These are phyloP conservation scores for Trichonephila clavata DNA, from an alignment of 1,140 invertebrate genomes.

Conservation along the genomic window DNA sequence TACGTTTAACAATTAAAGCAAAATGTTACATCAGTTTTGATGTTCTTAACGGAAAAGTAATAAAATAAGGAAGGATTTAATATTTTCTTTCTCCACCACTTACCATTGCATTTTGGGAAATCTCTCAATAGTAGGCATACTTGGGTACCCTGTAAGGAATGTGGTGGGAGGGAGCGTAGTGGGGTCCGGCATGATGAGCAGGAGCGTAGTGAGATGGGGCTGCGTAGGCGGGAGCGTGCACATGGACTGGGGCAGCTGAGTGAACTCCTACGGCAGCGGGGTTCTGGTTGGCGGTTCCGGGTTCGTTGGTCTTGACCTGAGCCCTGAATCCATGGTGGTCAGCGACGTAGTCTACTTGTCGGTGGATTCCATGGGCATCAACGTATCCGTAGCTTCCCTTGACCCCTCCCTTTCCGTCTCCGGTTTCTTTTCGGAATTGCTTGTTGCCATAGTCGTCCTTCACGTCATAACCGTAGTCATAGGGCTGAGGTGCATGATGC, in stretches of 20 bases:
- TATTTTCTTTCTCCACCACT: not conserved
- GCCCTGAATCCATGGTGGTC: slow-evolving; percentile 78
- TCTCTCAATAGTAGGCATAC: slow-evolving; percentile 52
- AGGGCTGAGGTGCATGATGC: slow-evolving; percentile 74
- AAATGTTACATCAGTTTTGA: no score
- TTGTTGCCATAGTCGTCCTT: slow-evolving; percentile 78
- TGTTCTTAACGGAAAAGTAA: no score
- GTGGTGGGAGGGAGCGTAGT: slow-evolving; percentile 61
- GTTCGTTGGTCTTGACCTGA: slow-evolving; percentile 78
- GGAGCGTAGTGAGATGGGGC: slow-evolving; percentile 35
- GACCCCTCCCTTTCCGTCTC: slow-evolving; percentile 76
- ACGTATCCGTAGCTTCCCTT: slow-evolving; percentile 77
- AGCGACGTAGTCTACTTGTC: slow-evolving; percentile 78
- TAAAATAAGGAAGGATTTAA: no score
- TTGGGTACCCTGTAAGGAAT: slow-evolving; percentile 57
- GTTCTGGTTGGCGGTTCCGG: slow-evolving; percentile 76
- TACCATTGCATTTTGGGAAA: not conserved
- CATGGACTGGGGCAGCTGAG: slow-evolving; percentile 46
- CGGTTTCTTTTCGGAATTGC: slow-evolving; percentile 77
- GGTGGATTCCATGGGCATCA: slow-evolving; percentile 77
- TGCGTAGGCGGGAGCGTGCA: not conserved
- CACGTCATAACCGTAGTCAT: slow-evolving; percentile 78
- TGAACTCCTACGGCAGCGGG: slow-evolving; percentile 76
- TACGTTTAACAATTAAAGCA: no score
- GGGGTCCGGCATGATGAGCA: slow-evolving; percentile 35